Evolutionary conservation across 1,140 invertebrate genomes (phyloP).

Genomic region (Pseudomyrmex sp.): DNA sequence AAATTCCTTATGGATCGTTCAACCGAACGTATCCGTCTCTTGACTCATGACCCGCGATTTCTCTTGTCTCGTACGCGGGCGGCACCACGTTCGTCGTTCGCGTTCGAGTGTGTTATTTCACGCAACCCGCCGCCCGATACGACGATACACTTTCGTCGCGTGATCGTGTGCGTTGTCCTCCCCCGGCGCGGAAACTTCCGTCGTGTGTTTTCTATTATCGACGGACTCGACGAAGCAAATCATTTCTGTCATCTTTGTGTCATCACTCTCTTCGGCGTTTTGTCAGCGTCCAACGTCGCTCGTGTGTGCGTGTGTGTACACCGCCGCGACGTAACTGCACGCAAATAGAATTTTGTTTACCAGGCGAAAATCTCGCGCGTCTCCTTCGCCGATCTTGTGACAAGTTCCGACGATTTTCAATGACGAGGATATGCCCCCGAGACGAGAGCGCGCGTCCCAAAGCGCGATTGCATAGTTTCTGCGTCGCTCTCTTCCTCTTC

Average conservation of each 20-base stretch:
- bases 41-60: slow-evolving; percentile 58
- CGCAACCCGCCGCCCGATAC: too few relatives aligned
- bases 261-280: not conserved
- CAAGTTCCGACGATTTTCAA: slow-evolving; percentile 1
- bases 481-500: too few relatives aligned
- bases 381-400: slow-evolving; percentile 21
- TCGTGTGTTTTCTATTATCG: slow-evolving; percentile 4
- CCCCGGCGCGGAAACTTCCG: not conserved
- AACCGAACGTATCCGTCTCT: not conserved
- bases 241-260: slow-evolving; percentile 11
- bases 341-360: slow-evolving; percentile 60
- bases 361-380: not conserved
- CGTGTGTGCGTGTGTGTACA: too few relatives aligned
- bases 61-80: slow-evolving; percentile 18
- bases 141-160: too few relatives aligned
- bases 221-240: not conserved
- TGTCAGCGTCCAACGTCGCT: not conserved
- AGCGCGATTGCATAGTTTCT: too few relatives aligned
- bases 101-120: too few relatives aligned
- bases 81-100: too few relatives aligned
- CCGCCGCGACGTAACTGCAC: slow-evolving; percentile 25
- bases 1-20: slow-evolving; percentile 1
- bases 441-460: too few relatives aligned
- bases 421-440: too few relatives aligned
- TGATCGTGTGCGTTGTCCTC: not conserved